Evolutionary conservation across 1,140 invertebrate species (phyloP).

Genomic region (Caenorhabditis briggsae): DNA sequence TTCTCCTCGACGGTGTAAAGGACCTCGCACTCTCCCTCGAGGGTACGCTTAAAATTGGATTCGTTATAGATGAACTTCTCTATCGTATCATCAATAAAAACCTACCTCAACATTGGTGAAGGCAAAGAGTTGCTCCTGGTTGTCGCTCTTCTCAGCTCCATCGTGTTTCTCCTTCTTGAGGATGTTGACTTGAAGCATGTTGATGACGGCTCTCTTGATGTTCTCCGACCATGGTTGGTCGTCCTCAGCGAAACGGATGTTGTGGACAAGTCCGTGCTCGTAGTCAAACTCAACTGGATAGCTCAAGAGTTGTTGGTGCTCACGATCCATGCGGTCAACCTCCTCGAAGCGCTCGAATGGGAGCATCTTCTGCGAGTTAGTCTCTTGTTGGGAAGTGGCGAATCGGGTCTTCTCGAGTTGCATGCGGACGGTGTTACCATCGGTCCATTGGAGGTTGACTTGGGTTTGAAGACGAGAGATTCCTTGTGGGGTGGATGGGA

Average conservation of each 20-base stretch:
- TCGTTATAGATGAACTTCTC: background rate
- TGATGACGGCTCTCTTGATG: constrained; percentile 78
- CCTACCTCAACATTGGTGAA: constrained; percentile 40
- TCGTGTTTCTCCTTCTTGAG: constrained; percentile 64
- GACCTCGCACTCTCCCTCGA: constrained; percentile 65
- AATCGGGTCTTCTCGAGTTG: constrained; percentile 59
- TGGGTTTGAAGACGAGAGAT: constrained; percentile 60
- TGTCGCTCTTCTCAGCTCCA: constrained; percentile 48
- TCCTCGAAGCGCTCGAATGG: constrained; percentile 61
- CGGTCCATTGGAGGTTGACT: constrained; percentile 53
- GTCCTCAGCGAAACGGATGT: constrained; percentile 66
- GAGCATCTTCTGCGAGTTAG: constrained; percentile 3
- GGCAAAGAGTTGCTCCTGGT: constrained; percentile 22
- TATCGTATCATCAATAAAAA: background rate
- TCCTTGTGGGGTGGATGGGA: constrained; percentile 47
- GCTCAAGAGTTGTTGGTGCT: constrained; percentile 35
- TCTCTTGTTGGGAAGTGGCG: constrained; percentile 52
- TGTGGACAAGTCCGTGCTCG: constrained; percentile 52
- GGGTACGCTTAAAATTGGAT: constrained; percentile 55
- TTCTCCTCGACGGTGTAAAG: constrained; percentile 59
- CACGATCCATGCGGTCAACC: constrained; percentile 36
- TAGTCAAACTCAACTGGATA: constrained; percentile 57
- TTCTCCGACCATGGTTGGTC: constrained; percentile 79
- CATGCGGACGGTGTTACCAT: constrained; percentile 49
- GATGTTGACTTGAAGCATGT: constrained; percentile 77